Base-by-base conservation (phyloP, 2,888 invertebrate species). In the Sminthurinus aureus region DNA sequence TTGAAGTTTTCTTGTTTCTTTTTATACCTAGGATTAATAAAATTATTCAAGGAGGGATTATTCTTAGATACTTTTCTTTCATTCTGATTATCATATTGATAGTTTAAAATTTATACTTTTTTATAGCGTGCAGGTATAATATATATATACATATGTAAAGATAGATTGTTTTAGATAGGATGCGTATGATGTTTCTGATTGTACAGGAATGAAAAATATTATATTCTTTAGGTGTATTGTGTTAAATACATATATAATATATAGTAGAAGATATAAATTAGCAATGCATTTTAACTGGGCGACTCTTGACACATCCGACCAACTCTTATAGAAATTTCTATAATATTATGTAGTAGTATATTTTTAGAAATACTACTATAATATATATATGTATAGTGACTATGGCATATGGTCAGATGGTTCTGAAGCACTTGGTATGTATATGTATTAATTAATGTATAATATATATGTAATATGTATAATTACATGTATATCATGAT, bases 31-130 rank as follows among this genome's bases (percentile, higher is more conserved):
- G 6, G n/a, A n/a, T 22, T 76, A 66, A 24, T 73, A 81, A 50
- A 74, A 81, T 81, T 81, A 74, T 74, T 81, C 50, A 75, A 81
- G 81, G 81, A 81, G 81, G 81, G 81, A 81, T 74, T 81, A 74
- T 75, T 74, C 74, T 81, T 73, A n/a, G n/a, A n/a, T 74, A 58
- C 58, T 76, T 76, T 76, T 76, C 24, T 75, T 81, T 81, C 38
- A 38, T 38, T 74, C 81, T 81, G 81, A 81, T 81, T 81, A 81
- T 81, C 81, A 74, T 74, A 81, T 75, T 38, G 38, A 38, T 38
- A 38, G 38, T 74, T 24, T 58, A 66, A 66, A 58, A 76, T 76
- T 20, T 76, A 76, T 20, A 24, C 24, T 24, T 26, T 73, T 24
- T 73, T 11, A n/a, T 75, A 69, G 11, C 67, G 22, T 20, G 13